Conservation (phyloP, 2,888 invertebrate genomes). For the Eristalinus sepulchralis region DNA sequence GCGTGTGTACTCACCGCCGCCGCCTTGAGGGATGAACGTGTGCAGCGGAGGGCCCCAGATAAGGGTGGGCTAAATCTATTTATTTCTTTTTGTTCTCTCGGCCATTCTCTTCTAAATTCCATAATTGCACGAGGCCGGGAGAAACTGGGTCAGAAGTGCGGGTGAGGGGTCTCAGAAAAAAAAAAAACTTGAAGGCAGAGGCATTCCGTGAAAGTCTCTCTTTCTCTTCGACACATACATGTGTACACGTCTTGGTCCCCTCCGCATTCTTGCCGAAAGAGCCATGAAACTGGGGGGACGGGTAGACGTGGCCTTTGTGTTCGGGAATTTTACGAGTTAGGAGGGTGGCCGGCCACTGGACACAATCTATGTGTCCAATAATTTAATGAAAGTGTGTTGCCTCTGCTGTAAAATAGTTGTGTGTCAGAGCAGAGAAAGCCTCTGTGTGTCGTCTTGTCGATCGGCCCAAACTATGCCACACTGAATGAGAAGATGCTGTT, state of each 20-base stretch:
- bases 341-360: not conserved
- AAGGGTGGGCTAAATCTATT: constrained; percentile 55
- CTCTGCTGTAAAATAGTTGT: constrained; percentile 41
- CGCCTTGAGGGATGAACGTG: not conserved
- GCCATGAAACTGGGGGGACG: not conserved
- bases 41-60: constrained; percentile 14
- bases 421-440: not conserved
- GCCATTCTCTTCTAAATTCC: constrained; percentile 69
- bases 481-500: not conserved
- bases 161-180: no score
- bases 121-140: constrained; percentile 56
- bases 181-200: not conserved
- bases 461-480: not conserved
- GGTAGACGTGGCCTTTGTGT: not conserved
- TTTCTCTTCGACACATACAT: not conserved
- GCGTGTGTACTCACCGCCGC: constrained; percentile 36
- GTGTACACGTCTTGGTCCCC: not conserved
- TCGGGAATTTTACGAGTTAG: constrained; percentile 32
- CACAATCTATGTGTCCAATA: constrained; percentile 30
- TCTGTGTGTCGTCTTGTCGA: not conserved
- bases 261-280: not conserved
- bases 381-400: constrained; percentile 55
- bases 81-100: constrained; percentile 48
- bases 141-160: constrained; percentile 58
- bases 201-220: constrained; percentile 39